Evolutionary conservation across 2,797 vertebrate species (phyloP).

Genomic region (Eutrigla gurnardus): DNA sequence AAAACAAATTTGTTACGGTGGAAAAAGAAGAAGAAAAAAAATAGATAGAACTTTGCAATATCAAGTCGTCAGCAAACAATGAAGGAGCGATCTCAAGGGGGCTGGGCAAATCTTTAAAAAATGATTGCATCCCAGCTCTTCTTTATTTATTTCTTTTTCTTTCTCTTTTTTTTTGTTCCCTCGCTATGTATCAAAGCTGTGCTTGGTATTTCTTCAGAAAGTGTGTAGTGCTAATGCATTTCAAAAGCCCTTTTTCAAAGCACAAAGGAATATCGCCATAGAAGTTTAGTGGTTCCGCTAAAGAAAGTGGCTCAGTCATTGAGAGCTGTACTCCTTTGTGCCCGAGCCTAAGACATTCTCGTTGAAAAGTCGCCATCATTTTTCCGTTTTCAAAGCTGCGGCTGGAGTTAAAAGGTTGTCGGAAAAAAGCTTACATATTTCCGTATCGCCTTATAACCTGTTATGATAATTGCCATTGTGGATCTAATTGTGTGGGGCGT

Average conservation of each 20-base stretch:
- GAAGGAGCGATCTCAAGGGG: constrained; percentile 73
- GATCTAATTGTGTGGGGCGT: constrained; percentile 52
- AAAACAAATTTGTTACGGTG: constrained; percentile 86
- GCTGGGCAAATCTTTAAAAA: constrained; percentile 68
- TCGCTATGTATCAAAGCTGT: constrained; percentile 82
- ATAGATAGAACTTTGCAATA: constrained; percentile 80
- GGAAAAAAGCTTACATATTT: constrained; percentile 66
- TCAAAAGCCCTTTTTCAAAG: constrained; percentile 83
- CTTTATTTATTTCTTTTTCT: constrained; percentile 53
- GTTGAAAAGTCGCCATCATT: constrained; percentile 64
- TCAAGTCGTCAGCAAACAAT: constrained; percentile 85
- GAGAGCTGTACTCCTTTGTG: constrained; percentile 74
- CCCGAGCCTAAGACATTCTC: constrained; percentile 59
- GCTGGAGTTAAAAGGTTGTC: constrained; percentile 69
- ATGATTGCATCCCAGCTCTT: constrained; percentile 74
- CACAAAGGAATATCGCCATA: constrained; percentile 81
- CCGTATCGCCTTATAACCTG: constrained; percentile 48
- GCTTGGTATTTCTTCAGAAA: constrained; percentile 83
- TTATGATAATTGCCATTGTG: constrained; percentile 68
- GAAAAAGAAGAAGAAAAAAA: constrained; percentile 71
- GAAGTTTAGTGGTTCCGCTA: constrained; percentile 82
- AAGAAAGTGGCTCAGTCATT: constrained; percentile 79
- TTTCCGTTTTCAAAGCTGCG: constrained; percentile 61
- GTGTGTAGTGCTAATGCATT: constrained; percentile 85
- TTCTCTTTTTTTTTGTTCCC: constrained; percentile 55